Conservation (phyloP, 2,888 invertebrate species). For the Drosophila mettleri region DNA sequence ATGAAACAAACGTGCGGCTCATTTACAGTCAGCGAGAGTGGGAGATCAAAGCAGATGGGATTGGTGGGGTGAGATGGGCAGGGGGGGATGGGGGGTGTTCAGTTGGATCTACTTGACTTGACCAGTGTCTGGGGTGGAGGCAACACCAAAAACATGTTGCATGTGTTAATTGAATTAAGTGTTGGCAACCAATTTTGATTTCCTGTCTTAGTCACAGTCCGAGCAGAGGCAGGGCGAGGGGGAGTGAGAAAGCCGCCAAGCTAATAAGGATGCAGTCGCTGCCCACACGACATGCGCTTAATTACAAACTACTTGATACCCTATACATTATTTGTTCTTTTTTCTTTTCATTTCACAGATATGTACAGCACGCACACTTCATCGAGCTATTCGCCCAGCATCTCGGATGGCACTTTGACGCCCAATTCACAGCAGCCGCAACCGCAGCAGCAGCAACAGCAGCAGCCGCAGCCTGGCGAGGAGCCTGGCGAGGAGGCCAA, state of each 20-base stretch:
- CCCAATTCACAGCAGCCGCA: slow-evolving; percentile 82
- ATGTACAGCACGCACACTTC: slow-evolving; percentile 85
- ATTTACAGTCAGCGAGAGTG: slow-evolving; percentile 36
- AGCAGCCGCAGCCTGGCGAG: slow-evolving; percentile 25
- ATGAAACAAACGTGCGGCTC: slow-evolving; percentile 72
- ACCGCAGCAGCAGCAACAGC: slow-evolving; percentile 37
- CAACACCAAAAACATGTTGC: slow-evolving; percentile 70
- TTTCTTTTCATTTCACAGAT: slow-evolving; percentile 81
- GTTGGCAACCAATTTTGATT: slow-evolving; percentile 63
- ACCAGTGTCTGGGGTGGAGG: slow-evolving; percentile 62
- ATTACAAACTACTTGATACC: slow-evolving; percentile 33
- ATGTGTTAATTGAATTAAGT: slow-evolving; percentile 74
- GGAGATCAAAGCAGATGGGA: neutral
- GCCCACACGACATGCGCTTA: slow-evolving; percentile 64
- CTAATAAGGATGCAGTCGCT: slow-evolving; percentile 76
- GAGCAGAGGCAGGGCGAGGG: neutral
- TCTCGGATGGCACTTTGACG: slow-evolving; percentile 85
- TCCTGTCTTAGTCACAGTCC: slow-evolving; percentile 69
- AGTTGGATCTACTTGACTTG: too few species aligned
- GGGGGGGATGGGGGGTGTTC: neutral
- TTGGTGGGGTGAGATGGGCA: neutral
- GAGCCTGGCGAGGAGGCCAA: slow-evolving; percentile 47
- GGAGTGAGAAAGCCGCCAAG: slow-evolving; percentile 26
- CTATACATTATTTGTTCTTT: neutral
- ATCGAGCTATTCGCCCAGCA: slow-evolving; percentile 85